Conservation (phyloP, 2,113 vertebrate species). For the Fukomys damarensis region DNA sequence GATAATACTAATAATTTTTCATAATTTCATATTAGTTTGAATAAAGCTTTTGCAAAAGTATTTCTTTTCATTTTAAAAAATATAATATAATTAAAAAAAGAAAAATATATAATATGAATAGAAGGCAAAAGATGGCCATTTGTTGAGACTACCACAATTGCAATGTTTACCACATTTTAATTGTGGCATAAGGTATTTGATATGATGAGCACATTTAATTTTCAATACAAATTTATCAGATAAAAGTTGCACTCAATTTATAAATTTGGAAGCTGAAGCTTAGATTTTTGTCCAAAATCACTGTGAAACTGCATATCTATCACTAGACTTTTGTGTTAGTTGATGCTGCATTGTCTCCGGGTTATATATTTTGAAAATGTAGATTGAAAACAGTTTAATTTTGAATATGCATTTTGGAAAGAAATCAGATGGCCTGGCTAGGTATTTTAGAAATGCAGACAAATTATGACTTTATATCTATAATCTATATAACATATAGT, state of each 20-base stretch:
- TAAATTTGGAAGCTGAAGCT: background rate
- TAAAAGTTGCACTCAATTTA: background rate
- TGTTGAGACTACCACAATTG: background rate
- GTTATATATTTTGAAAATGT: slow-evolving; percentile 3
- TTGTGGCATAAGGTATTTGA: background rate
- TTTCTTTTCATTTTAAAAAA: background rate
- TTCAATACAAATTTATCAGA: background rate
- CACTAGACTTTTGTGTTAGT: background rate
- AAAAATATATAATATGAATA: background rate
- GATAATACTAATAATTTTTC: background rate
- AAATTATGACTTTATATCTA: background rate
- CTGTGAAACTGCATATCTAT: background rate
- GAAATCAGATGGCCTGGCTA: background rate
- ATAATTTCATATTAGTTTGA: background rate
- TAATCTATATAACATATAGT: too few species aligned
- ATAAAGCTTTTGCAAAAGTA: background rate
- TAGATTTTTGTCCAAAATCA: background rate
- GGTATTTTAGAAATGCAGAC: background rate
- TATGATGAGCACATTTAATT: background rate
- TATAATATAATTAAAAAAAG: background rate
- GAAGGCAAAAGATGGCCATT: background rate
- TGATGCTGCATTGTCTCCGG: background rate
- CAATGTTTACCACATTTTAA: background rate
- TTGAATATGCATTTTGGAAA: background rate
- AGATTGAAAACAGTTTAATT: background rate